Conservation (phyloP, 2,113 vertebrate species). For the Hemibagrus wyckioides region DNA sequence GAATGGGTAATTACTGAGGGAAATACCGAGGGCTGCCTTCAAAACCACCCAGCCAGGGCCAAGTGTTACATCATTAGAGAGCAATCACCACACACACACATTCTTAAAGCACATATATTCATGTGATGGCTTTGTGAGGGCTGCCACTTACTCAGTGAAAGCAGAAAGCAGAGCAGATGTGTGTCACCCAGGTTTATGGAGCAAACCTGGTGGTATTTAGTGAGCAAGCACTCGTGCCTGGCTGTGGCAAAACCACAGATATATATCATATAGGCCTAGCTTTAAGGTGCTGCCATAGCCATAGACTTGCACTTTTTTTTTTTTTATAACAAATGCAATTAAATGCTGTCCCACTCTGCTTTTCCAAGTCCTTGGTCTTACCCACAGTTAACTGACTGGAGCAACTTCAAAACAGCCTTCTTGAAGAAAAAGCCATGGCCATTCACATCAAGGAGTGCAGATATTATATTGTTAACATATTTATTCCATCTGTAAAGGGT, state of each 20-base stretch:
- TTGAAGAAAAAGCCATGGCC: slow-evolving; percentile 33
- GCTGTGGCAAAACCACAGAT: slow-evolving; percentile 45
- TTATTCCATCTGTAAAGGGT: slow-evolving; percentile 54
- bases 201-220: slow-evolving; percentile 52
- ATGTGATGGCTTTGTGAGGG: slow-evolving; percentile 43
- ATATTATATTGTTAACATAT: slow-evolving; percentile 57
- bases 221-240: slow-evolving; percentile 32
- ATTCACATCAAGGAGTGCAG: slow-evolving; percentile 52
- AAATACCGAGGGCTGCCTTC: slow-evolving; percentile 55
- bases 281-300: slow-evolving; percentile 51
- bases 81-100: slow-evolving; percentile 48
- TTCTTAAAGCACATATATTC: slow-evolving; percentile 31
- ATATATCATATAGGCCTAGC: slow-evolving; percentile 52
- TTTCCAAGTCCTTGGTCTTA: slow-evolving; percentile 44
- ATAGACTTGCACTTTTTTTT: slow-evolving; percentile 34
- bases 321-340: slow-evolving; percentile 51
- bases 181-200: slow-evolving; percentile 54
- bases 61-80: slow-evolving; percentile 63
- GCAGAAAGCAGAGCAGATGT: slow-evolving; percentile 53
- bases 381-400: slow-evolving; percentile 57
- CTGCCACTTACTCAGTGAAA: slow-evolving; percentile 47
- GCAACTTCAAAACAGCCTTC: slow-evolving; percentile 53
- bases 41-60: slow-evolving; percentile 56
- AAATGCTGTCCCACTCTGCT: slow-evolving; percentile 44
- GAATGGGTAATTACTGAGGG: slow-evolving; percentile 58